These are phyloP conservation scores for Lasioglossum vierecki DNA, from an alignment of 2,888 invertebrate species.

Conservation along the genomic window DNA sequence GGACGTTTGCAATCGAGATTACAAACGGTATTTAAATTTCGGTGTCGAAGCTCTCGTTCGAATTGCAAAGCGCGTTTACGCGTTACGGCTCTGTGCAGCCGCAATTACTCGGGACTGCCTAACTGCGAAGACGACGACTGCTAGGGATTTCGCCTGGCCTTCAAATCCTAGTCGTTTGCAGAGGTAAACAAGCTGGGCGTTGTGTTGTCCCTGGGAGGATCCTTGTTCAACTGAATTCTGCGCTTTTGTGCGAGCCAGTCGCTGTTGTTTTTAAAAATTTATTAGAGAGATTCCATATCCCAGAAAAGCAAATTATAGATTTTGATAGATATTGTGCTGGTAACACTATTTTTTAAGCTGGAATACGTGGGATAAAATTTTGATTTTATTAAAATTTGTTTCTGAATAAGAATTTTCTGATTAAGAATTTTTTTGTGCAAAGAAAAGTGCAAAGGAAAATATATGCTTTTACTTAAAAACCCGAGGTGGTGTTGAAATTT, in stretches of 20 bases:
- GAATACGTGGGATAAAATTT: no score
- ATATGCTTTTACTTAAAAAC: no score
- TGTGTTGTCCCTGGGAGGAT: not conserved
- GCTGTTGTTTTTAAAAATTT: not conserved
- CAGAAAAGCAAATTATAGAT: not conserved
- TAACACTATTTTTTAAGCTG: no score
- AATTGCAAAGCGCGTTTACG: slow-evolving; percentile 60
- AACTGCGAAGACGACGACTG: slow-evolving; percentile 44
- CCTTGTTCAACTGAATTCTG: not conserved
- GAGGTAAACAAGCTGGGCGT: not conserved
- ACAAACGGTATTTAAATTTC: slow-evolving; percentile 45
- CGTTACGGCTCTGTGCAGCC: slow-evolving; percentile 55
- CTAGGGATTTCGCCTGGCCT: not conserved
- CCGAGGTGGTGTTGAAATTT: no score
- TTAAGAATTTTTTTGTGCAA: no score
- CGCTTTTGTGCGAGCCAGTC: not conserved
- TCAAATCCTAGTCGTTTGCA: not conserved
- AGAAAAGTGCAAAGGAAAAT: no score
- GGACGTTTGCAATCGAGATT: not conserved
- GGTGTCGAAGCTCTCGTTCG: slow-evolving; percentile 46
- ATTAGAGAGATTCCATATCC: not conserved
- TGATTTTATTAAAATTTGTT: no score
- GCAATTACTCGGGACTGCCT: slow-evolving; percentile 61
- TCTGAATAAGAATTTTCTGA: no score
- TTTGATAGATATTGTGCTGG: no score